Evolutionary conservation across 2,113 vertebrate species (phyloP).

Genomic region (Scolopax mira): DNA sequence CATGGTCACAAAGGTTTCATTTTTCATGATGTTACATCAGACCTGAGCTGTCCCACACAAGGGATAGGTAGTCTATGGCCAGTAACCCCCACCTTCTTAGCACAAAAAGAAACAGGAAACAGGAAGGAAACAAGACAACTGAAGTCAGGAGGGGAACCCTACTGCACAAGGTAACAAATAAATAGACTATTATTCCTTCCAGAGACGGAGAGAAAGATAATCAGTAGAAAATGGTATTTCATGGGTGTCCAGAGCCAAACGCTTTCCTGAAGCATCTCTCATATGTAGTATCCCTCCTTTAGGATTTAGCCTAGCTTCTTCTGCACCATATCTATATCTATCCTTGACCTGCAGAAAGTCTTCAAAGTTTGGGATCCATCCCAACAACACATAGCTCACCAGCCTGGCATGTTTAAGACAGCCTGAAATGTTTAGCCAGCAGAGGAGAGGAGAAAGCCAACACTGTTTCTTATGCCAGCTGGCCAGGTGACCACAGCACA

Average conservation of each 20-base stretch:
- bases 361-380: neutral
- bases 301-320: neutral
- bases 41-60: neutral
- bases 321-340: neutral
- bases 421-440: neutral
- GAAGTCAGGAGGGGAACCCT: neutral
- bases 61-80: neutral
- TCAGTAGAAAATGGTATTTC: neutral
- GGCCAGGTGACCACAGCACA: accelerated
- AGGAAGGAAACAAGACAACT: neutral
- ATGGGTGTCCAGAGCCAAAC: neutral
- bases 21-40: neutral
- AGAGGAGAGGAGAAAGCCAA: neutral
- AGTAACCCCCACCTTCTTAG: neutral
- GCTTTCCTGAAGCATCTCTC: neutral
- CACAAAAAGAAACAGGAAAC: neutral
- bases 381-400: neutral
- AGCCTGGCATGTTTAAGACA: neutral
- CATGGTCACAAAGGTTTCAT: neutral
- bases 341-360: neutral
- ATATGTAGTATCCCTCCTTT: neutral
- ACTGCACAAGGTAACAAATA: neutral
- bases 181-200: neutral
- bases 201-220: neutral
- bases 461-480: neutral